Base-by-base conservation (phyloP, 2,888 invertebrate species). In the Agelastica alni region DNA sequence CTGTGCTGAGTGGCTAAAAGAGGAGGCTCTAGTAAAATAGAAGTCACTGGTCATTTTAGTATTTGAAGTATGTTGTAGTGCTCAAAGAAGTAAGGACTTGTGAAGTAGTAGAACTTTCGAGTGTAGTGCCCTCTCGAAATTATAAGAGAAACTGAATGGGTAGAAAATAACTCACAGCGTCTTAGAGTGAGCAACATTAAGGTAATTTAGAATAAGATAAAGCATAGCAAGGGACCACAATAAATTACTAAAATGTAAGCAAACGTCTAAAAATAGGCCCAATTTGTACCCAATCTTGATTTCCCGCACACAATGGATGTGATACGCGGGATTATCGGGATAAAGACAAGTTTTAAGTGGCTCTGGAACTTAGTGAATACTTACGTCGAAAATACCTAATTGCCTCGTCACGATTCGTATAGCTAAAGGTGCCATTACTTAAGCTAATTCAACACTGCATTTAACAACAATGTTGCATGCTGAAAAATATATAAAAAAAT, bases 261-360 rank as follows among this genome's bases (percentile, higher is more conserved):
- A 67, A 64, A 61, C 59, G 64, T 64, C 64, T 63, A 64, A 68
- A 67, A 68, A 67, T 61, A 65, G 59, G 57, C 59, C 58, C 51
- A 63, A 65, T 66, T 63, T 65, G 65, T 59, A 53, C 61, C 57
- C 61, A 62, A 70, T 70, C 68, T 62, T 62, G 63, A 67, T 64
- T 63, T 63, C 62, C 62, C 59, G 37, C 56, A 52, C 61, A 64
- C 64, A 66, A 66, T 67, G 65, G 63, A 63, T 55, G 64, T 63
- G 64, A 66, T 67, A 63, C 63, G 60, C 54, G 52, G 68, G 69
- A 69, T 68, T 70, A 70, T 59, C 61, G 58, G 59, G 70, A 68
- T 69, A 68, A 69, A 66, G 61, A 54, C 59, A 54, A 62, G 48
- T 58, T 56, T 49, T 57, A 62, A 62, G 63, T 61, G 63, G 60